Percentiles rank a stretch among this genome's conserved stretches.
phyloP scores from a whole-genome alignment of 2,888 invertebrate species.

The Dexiosoma caninum region DNA sequence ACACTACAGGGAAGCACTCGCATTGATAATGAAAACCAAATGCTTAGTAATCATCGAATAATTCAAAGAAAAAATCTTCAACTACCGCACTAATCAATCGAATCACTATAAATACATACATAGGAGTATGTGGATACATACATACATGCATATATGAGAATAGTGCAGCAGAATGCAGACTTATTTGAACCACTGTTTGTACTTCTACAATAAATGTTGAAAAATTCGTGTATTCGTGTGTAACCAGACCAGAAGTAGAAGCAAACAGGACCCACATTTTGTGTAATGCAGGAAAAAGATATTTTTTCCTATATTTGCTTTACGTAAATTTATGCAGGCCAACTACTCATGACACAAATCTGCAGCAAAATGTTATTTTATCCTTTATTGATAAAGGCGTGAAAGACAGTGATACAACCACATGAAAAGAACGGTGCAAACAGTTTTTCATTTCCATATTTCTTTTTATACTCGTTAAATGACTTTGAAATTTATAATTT shows the following conservation, averaged over 20 bases:
- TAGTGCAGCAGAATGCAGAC: neutral
- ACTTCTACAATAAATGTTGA: neutral
- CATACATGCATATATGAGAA: too few relatives aligned
- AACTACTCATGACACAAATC: conserved; percentile 1
- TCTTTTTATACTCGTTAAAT: too few relatives aligned
- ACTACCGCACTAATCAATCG: too few relatives aligned
- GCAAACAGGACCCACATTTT: conserved; percentile 50
- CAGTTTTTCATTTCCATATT: too few relatives aligned
- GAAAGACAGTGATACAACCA: too few relatives aligned
- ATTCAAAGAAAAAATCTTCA: too few relatives aligned
- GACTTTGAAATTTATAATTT: too few relatives aligned
- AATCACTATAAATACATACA: neutral
- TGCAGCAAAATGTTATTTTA: neutral
- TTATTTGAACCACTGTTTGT: neutral
- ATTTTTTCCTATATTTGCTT: conserved; percentile 14
- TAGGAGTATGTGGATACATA: neutral
- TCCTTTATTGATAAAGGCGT: neutral
- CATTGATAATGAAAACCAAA: too few relatives aligned
- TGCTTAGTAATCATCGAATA: too few relatives aligned
- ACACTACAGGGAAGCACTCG: too few relatives aligned
- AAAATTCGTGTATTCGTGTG: neutral
- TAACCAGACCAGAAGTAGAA: conserved; percentile 15
- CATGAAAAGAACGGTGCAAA: too few relatives aligned
- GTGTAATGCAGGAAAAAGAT: conserved; percentile 1
- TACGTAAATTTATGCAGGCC: conserved; percentile 21